Conservation (phyloP, 2,113 vertebrate species). For the Heteronetta atricapilla region DNA sequence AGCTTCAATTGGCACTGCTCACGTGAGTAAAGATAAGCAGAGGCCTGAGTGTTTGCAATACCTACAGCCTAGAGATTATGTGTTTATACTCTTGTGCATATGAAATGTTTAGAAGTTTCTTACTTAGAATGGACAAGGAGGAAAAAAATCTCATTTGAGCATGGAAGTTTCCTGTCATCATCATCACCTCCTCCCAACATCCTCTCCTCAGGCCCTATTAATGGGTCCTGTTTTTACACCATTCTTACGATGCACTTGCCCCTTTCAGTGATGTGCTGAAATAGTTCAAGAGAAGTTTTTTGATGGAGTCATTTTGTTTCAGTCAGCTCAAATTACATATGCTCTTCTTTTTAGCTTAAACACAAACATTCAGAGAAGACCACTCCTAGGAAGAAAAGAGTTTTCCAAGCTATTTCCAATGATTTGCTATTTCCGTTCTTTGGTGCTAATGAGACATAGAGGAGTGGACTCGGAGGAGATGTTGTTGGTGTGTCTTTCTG, state of each 20-base stretch:
- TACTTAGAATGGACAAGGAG: accelerated
- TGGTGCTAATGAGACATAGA: accelerated
- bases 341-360: neutral
- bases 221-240: neutral
- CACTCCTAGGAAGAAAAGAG: neutral
- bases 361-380: neutral
- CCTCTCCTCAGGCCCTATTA: neutral
- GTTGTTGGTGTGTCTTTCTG: neutral
- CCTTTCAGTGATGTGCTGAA: neutral
- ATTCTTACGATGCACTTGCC: neutral
- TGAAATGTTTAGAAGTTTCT: neutral
- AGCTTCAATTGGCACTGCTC: neutral
- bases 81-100: neutral
- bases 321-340: neutral
- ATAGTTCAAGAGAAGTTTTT: neutral
- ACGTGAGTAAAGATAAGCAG: neutral
- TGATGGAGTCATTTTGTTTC: neutral
- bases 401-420: neutral
- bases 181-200: neutral
- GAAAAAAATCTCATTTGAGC: neutral
- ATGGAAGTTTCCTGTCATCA: neutral
- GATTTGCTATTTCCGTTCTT: neutral
- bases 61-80: neutral
- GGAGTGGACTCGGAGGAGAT: neutral
- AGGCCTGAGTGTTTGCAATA: neutral